Base-by-base conservation (phyloP, 1,140 invertebrate genomes). In the Acromyrmex heyeri region DNA sequence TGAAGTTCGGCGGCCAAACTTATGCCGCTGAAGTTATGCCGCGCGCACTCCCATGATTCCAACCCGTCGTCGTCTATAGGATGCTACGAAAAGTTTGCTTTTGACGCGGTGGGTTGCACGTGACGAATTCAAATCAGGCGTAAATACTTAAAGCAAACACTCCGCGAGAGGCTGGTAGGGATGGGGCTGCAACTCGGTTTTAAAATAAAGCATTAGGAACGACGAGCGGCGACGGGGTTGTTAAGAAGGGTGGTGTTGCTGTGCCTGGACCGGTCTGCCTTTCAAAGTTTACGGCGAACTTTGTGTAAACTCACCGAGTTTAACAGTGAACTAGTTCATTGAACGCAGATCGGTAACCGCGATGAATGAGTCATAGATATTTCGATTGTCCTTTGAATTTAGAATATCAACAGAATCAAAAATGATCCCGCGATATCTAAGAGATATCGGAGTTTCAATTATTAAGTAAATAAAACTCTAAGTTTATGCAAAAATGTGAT, bases 91-190 rank as follows among this genome's bases (percentile, higher is more conserved):
- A 92, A 91, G 91, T 91, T 91, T 86, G 87, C 88, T 90, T 91
- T 90, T 91, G 89, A 89, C 88, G 87, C 73, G 87, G 61, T 67
- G 55, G 88, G 79, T 90, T 89, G 89, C 92, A 87, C 88, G 88
- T 88, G 88, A 85, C 92, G 90, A 93, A 93, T 93, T 93, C 92
- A 92, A 93, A 93, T 92, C 91, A 93, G 92, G 88, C 85, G 91
- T 92, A 93, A 93, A 93, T 91, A 93, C 90, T 90, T 90, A 91
- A 85, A 86, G 86, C 92, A 93, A 93, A 93, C 91, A 93, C 86
- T 87, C 87, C 65, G 75, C 59, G 75, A 48, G 55, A 53, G 27
- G 24, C 55, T 14, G 64, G 50, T 77, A 62, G 44, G 69, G 18
- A 7, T 2, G 4, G 76, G 55, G 6, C 27, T 16, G 53, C 53